A percentile compares a stretch with the other conserved stretches of the same genome.
phyloP scores from a whole-genome alignment of 2,888 invertebrate genomes.

The Synanthedon vespiformis region DNA sequence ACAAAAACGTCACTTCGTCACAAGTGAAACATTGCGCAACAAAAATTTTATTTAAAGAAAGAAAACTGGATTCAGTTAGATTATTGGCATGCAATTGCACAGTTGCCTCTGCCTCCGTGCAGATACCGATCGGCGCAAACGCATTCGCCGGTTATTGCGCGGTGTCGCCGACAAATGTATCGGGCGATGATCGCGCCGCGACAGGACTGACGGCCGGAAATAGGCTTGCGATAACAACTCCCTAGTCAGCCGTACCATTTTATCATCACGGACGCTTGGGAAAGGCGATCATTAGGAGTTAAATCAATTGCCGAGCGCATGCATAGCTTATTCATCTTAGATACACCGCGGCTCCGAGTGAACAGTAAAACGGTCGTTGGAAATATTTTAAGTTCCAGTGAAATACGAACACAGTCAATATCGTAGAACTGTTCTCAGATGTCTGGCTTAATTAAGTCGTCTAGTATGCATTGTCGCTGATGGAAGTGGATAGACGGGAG shows the following conservation, averaged over 20 bases:
- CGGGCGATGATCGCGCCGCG: conserved; percentile 57
- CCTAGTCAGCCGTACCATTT: conserved; percentile 49
- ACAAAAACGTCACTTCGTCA: conserved; percentile 37
- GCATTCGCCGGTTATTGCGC: conserved; percentile 23
- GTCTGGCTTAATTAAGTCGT: conserved; percentile 31
- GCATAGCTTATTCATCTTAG: conserved; percentile 5
- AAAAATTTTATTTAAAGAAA: neutral
- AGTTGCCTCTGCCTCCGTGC: conserved; percentile 34
- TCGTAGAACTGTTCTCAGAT: conserved; percentile 11
- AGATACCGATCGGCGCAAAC: conserved; percentile 50
- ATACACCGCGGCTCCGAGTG: neutral
- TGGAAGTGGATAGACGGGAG: conserved; percentile 17
- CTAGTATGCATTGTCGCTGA: conserved; percentile 28
- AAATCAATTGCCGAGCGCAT: conserved; percentile 48
- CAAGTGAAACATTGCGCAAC: neutral
- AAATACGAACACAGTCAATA: neutral
- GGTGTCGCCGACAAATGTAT: conserved; percentile 66
- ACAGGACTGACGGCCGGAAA: conserved; percentile 65
- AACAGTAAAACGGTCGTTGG: neutral
- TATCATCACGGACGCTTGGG: conserved; percentile 47
- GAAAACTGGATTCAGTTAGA: conserved; percentile 30
- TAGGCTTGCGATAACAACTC: conserved; percentile 63
- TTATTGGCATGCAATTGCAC: conserved; percentile 53
- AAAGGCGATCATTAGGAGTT: conserved; percentile 61
- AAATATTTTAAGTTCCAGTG: neutral